phyloP scores from a whole-genome alignment of 2,797 vertebrate genomes.

The Ptychadena robeensis region DNA sequence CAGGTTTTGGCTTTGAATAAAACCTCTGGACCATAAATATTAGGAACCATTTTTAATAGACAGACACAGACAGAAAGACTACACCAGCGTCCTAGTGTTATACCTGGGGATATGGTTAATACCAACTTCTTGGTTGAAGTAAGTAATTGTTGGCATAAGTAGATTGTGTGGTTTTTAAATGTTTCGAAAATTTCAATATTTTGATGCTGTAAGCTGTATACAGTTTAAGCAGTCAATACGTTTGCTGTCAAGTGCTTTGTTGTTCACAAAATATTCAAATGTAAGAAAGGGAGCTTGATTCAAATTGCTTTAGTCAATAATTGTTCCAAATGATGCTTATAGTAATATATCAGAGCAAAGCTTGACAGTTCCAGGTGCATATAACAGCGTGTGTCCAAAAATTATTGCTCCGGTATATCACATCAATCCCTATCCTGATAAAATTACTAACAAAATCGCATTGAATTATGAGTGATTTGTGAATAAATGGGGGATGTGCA shows the following conservation, averaged over 20 bases:
- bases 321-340: conserved; percentile 51
- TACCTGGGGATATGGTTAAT: no score
- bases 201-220: neutral
- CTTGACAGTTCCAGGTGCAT: conserved; percentile 60
- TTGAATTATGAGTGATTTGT: no score
- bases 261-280: conserved; percentile 17
- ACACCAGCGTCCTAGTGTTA: no score
- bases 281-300: conserved; percentile 16
- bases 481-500: no score
- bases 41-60: no score
- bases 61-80: no score
- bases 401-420: conserved; percentile 60
- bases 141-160: neutral
- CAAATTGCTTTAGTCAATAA: conserved; percentile 63
- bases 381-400: conserved; percentile 62
- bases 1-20: no score
- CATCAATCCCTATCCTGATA: conserved; percentile 56
- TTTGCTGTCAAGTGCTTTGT: neutral
- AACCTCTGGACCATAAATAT: no score
- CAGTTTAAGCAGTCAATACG: neutral
- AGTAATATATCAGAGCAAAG: conserved; percentile 62
- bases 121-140: no score
- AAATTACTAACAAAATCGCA: conserved; percentile 17
- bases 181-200: neutral
- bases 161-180: neutral